phyloP scores from a whole-genome alignment of 2,797 vertebrate species.

The Tinamus major region DNA sequence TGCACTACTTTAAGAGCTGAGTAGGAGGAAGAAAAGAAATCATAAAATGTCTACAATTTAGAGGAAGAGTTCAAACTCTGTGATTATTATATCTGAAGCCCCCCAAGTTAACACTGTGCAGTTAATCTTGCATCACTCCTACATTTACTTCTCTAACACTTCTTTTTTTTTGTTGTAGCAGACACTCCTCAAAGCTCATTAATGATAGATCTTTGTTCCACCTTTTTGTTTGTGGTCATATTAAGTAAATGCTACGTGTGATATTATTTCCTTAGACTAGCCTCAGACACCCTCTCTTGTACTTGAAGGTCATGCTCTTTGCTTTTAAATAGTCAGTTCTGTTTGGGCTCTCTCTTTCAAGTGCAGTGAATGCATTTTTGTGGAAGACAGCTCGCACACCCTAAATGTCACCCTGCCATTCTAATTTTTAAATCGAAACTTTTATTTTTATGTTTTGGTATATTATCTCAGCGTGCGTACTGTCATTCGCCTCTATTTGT shows the following conservation, averaged over 20 bases:
- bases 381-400: background rate
- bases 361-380: background rate
- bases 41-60: background rate
- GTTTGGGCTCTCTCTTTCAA: background rate
- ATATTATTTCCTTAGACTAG: too few relatives aligned
- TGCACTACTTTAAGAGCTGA: background rate
- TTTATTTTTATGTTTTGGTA: background rate
- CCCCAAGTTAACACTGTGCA: background rate
- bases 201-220: background rate
- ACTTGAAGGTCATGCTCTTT: background rate
- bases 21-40: background rate
- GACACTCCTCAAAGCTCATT: background rate
- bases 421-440: background rate
- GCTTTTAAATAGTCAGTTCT: background rate
- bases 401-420: background rate
- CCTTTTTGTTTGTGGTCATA: background rate
- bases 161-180: background rate
- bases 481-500: constrained; percentile 6
- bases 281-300: background rate
- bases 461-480: background rate
- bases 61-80: background rate
- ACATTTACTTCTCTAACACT: background rate
- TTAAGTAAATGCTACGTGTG: background rate
- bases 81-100: background rate
- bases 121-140: background rate